Evolutionary conservation across 2,888 invertebrate species (phyloP), one percentile per base, ranked within the genome.

Genomic region (Sphecodes monilicornis): DNA sequence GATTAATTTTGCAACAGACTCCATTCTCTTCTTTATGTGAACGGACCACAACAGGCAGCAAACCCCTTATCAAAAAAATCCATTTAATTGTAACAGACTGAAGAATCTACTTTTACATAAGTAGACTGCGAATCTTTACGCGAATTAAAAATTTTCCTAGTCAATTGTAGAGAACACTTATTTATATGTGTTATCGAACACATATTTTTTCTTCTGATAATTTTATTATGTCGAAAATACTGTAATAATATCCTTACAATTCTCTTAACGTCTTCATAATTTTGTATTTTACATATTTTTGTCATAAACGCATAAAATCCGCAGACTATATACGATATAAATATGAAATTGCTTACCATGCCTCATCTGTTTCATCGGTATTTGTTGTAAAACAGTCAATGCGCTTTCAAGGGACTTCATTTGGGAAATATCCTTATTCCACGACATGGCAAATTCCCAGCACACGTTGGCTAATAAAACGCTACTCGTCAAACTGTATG

Each of bases 401-500:
- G 97, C 97, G n/a, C 97, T 96, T 87, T 96, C 96, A 50, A 99
- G 95, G 90, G 96, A 96, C 22, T 96, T 95, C 8, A 97, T 95
- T 86, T 96, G 96, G 69, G 96, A 96, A 84, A 97, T 96, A 88
- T 97, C 96, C 94, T 97, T 98, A 92, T 98, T 97, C 98, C 99
- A 99, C 76, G 96, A 96, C 88, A 97, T 96, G 77, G 98, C 97
- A 93, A 98, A 98, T 94, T 99, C 98, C 99, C 99, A 99, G 88
- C 97, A 97, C 96, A 98, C 97, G 93, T 98, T 98, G 22, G 97
- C 97, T 73, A 98, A 95, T 64, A 99, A 95, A 60, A 97, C 96
- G 91, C 97, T 97, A 0, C 97, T 96, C 79, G 97, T 96, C 77
- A 98, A 96, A 94, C 98, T 98, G 89, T 98, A 97, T 0, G 99